phyloP scores from a whole-genome alignment of 1,140 invertebrate species.

The Drosophila paulistorum region DNA sequence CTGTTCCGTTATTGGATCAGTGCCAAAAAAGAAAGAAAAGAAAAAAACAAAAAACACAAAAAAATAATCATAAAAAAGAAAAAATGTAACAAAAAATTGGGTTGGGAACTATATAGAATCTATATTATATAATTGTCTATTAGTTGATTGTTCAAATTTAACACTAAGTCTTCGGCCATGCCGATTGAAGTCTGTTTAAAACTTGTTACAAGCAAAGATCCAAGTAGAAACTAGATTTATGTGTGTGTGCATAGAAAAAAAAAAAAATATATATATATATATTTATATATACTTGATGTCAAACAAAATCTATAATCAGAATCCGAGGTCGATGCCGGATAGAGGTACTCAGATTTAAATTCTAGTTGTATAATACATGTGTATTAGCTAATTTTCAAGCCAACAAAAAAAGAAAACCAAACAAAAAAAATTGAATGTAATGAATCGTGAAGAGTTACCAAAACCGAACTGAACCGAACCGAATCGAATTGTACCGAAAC shows the following conservation, averaged over 20 bases:
- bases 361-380: conserved; percentile 5
- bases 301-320: conserved; percentile 32
- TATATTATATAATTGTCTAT: conserved; percentile 70
- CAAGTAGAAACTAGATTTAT: conserved; percentile 26
- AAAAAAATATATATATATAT: conserved; percentile 21
- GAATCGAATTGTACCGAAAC: conserved; percentile 8
- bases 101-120: conserved; percentile 65
- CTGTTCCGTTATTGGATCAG: conserved; percentile 69
- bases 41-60: neutral
- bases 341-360: neutral
- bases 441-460: neutral
- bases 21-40: conserved; percentile 33
- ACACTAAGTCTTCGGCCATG: conserved; percentile 13
- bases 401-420: neutral
- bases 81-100: conserved; percentile 42
- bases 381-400: conserved; percentile 9
- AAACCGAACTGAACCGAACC: conserved; percentile 8
- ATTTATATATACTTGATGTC: conserved; percentile 35
- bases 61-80: conserved; percentile 7
- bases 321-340: neutral
- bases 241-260: conserved; percentile 33
- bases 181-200: conserved; percentile 18
- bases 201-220: conserved; percentile 22
- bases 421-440: neutral
- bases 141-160: conserved; percentile 70